A percentile compares a stretch with the other conserved stretches of the same genome.
These are phyloP conservation scores for Gavialis gangeticus DNA, from an alignment of 2,113 vertebrate species.

Conservation along the genomic window DNA sequence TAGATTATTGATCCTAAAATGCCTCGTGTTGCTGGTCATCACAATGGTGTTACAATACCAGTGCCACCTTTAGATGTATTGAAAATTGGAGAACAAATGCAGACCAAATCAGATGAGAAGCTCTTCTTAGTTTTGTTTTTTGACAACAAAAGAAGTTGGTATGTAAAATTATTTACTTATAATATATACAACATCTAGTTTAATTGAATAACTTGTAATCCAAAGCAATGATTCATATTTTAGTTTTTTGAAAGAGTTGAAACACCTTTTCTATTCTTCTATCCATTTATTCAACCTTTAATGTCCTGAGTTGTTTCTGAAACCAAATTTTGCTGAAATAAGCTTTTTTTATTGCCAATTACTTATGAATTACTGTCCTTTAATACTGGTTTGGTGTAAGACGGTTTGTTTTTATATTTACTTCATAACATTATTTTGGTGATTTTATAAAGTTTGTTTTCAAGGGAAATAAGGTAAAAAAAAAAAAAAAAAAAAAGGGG, in stretches of 20 bases:
- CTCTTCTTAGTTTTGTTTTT: slow-evolving; percentile 97
- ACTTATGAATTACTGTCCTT: background rate
- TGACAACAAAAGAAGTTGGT: slow-evolving; percentile 99
- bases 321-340: background rate
- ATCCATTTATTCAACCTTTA: background rate
- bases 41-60: slow-evolving; percentile 96
- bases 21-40: slow-evolving; percentile 95
- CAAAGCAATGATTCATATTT: background rate
- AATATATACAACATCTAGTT: background rate
- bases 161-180: slow-evolving; percentile 58
- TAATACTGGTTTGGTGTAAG: background rate
- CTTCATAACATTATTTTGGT: background rate
- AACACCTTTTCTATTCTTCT: background rate
- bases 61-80: slow-evolving; percentile 94
- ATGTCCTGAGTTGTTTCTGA: background rate
- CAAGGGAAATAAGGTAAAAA: background rate
- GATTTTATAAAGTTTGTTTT: background rate
- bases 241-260: background rate
- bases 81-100: slow-evolving; percentile 96
- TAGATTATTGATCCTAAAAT: slow-evolving; percentile 98
- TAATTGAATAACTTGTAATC: background rate
- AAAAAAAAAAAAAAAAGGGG: too few relatives aligned
- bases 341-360: background rate
- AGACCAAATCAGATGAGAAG: slow-evolving; percentile 95
- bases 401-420: background rate